phyloP scores from a whole-genome alignment of 2,113 vertebrate genomes.

The Nibea albiflora region DNA sequence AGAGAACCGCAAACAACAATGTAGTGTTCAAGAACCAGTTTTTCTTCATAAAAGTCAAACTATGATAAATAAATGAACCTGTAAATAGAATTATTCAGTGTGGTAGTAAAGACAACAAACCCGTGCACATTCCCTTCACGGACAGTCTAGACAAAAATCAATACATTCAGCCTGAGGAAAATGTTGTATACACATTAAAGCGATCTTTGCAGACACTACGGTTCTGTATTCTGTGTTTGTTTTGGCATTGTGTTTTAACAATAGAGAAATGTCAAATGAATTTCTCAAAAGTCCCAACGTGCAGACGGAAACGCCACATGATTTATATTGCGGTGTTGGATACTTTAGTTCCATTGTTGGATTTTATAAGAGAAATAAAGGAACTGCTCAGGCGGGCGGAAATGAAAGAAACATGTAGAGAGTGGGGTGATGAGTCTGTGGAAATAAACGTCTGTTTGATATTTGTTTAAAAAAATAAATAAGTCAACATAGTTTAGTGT shows the following conservation, averaged over 20 bases:
- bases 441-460: background rate
- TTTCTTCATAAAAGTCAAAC: no score
- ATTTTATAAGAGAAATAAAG: background rate
- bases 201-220: no score
- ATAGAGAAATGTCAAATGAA: background rate
- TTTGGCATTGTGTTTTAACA: background rate
- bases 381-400: background rate
- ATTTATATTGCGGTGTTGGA: background rate
- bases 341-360: background rate
- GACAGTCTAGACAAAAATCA: background rate
- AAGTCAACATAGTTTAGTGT: background rate
- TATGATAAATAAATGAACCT: background rate
- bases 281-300: background rate
- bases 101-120: background rate
- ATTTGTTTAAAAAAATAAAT: background rate
- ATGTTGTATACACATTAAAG: background rate
- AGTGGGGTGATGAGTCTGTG: background rate
- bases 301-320: background rate
- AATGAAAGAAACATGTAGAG: background rate
- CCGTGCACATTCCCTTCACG: background rate
- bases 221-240: background rate
- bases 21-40: no score
- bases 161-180: background rate
- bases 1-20: no score
- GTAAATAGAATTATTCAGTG: background rate